A percentile compares a stretch with the other conserved stretches of the same genome.
Conservation (phyloP, 2,888 invertebrate genomes). For the Laspeyria flexula region DNA sequence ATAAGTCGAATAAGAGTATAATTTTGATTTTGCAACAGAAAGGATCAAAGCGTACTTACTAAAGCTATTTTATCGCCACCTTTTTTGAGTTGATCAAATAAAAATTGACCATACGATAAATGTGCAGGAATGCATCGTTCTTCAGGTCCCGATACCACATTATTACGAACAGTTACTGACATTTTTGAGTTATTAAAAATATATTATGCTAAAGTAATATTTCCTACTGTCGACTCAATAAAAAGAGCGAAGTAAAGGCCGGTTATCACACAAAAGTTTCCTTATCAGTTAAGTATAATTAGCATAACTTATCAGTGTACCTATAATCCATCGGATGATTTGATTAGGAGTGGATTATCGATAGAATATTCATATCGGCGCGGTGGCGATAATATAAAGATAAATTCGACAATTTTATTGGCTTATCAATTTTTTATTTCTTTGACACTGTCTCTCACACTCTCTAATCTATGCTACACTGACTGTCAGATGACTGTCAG, state of each 20-base stretch:
- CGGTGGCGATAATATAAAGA: too few species aligned
- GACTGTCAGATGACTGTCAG: too few species aligned
- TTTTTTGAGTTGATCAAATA: constrained; percentile 81
- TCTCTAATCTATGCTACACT: too few species aligned
- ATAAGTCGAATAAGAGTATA: too few species aligned
- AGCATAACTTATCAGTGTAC: constrained; percentile 13
- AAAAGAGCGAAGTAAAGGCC: constrained; percentile 15
- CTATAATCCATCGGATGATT: constrained; percentile 16
- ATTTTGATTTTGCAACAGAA: too few species aligned
- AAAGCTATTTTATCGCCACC: constrained; percentile 79
- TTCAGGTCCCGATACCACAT: constrained; percentile 75
- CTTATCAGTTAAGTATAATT: constrained; percentile 19
- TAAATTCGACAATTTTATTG: too few species aligned
- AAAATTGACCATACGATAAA: constrained; percentile 82
- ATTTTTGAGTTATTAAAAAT: constrained; percentile 29
- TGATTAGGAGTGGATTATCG: constrained; percentile 22
- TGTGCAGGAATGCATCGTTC: constrained; percentile 77
- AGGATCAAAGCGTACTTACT: too few species aligned
- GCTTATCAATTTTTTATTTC: too few species aligned
- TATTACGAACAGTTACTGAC: constrained; percentile 66
- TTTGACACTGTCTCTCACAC: too few species aligned
- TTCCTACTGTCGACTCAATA: constrained; percentile 3
- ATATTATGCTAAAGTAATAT: constrained; percentile 1
- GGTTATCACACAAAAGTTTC: constrained; percentile 13
- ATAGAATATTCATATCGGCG: not conserved